Conservation (phyloP, 2,888 invertebrate species). For the Cecidostiba fungosa region DNA sequence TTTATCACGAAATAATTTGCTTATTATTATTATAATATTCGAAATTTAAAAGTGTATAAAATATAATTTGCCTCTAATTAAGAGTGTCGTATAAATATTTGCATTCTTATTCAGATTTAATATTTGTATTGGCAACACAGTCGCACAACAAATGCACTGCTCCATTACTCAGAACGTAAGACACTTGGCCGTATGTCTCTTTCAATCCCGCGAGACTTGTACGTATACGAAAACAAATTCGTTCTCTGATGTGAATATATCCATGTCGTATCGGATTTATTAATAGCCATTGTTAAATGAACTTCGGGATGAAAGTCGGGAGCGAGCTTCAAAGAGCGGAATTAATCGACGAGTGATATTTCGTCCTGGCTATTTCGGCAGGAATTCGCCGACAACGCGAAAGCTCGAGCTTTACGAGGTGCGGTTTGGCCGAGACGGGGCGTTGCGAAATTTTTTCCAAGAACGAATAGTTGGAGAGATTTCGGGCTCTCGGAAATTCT, state of each 20-base stretch:
- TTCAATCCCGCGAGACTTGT: background rate
- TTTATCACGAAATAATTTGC: too few relatives aligned
- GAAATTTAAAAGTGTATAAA: too few relatives aligned
- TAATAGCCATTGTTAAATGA: slow-evolving; percentile 58
- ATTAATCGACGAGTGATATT: slow-evolving; percentile 57
- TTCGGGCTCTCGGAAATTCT: slow-evolving; percentile 5
- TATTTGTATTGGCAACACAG: background rate
- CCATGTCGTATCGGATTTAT: slow-evolving; percentile 28
- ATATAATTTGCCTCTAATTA: background rate
- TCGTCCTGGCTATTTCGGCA: slow-evolving; percentile 51
- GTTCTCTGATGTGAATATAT: background rate
- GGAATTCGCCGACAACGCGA: slow-evolving; percentile 47
- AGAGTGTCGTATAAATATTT: background rate
- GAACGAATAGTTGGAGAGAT: background rate
- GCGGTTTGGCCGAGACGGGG: background rate
- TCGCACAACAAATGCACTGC: background rate
- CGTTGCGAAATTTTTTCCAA: slow-evolving; percentile 5
- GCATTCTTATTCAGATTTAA: background rate
- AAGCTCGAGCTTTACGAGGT: slow-evolving; percentile 22
- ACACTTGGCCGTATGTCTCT: background rate
- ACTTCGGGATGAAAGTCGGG: slow-evolving; percentile 17
- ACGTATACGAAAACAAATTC: background rate
- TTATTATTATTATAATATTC: too few relatives aligned
- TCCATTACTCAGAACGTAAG: background rate
- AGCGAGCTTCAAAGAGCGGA: slow-evolving; percentile 45